Conservation (phyloP, 2,797 vertebrate species). For the Melanotaenia maccullochi region DNA sequence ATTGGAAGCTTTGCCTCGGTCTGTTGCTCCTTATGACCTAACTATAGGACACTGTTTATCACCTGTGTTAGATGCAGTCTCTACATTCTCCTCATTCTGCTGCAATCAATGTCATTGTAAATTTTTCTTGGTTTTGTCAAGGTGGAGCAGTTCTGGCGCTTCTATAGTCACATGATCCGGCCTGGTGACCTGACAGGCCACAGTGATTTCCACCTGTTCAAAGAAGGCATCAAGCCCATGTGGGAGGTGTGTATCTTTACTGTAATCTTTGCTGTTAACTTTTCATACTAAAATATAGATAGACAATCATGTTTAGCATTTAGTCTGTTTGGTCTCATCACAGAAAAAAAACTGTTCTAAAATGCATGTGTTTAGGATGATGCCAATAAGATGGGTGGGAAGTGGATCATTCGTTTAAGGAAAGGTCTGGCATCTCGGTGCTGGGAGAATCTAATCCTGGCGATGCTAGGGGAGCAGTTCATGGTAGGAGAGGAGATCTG, state of each 20-base stretch:
- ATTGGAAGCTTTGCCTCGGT: slow-evolving; percentile 89
- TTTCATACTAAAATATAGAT: not conserved
- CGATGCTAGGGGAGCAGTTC: slow-evolving; percentile 98
- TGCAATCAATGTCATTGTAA: not conserved
- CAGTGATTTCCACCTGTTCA: slow-evolving; percentile 90
- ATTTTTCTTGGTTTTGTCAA: slow-evolving; percentile 40
- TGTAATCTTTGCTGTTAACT: not conserved
- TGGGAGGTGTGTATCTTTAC: slow-evolving; percentile 82
- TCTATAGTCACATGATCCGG: slow-evolving; percentile 90
- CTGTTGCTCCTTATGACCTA: slow-evolving; percentile 2
- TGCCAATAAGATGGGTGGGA: slow-evolving; percentile 89
- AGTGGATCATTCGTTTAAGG: slow-evolving; percentile 89
- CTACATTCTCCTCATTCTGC: not conserved
- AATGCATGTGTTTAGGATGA: slow-evolving; percentile 79
- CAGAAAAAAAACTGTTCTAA: not conserved
- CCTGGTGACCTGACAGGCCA: slow-evolving; percentile 89
- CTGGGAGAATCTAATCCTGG: slow-evolving; percentile 98
- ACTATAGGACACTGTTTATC: slow-evolving; percentile 3
- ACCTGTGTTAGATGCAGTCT: not conserved
- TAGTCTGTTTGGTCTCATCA: not conserved
- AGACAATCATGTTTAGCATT: not conserved
- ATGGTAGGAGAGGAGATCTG: slow-evolving; percentile 99
- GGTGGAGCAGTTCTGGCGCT: slow-evolving; percentile 91
- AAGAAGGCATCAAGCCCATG: slow-evolving; percentile 91
- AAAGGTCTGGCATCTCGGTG: slow-evolving; percentile 97